A percentile compares a stretch with the other conserved stretches of the same genome.
Conservation (phyloP, 2,797 vertebrate species). For the Tapirus indicus region DNA sequence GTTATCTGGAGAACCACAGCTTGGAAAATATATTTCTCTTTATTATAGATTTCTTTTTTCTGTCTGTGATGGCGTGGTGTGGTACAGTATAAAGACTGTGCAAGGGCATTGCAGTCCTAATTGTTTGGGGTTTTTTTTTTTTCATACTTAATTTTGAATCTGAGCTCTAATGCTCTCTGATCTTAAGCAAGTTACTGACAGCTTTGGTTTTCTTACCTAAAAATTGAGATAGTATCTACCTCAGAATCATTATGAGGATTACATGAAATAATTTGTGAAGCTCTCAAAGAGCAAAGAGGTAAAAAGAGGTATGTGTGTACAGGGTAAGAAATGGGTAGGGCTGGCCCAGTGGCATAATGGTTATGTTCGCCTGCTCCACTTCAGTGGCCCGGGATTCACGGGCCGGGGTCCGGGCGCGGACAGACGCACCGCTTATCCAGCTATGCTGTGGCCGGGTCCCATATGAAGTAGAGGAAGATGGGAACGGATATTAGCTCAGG, state of each 20-base stretch:
- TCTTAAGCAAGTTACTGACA: constrained; percentile 34
- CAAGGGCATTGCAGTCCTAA: not conserved
- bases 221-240: not conserved
- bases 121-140: not conserved
- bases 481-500: too few species aligned
- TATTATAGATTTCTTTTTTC: not conserved
- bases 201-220: not conserved
- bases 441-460: too few species aligned
- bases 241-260: constrained; percentile 15
- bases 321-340: not conserved
- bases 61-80: not conserved
- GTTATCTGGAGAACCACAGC: constrained; percentile 11
- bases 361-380: too few species aligned
- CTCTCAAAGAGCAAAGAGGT: constrained; percentile 18
- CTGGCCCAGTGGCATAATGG: too few species aligned
- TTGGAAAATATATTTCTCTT: not conserved
- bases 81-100: not conserved
- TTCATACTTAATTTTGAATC: not conserved
- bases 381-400: too few species aligned
- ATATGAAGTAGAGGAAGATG: too few species aligned
- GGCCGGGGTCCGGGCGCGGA: too few species aligned
- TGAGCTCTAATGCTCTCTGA: constrained; percentile 2
- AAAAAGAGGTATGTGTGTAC: not conserved
- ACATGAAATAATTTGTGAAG: constrained; percentile 46
- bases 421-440: too few species aligned